phyloP scores from a whole-genome alignment of 2,888 invertebrate species.

The Rugalucina vietnamica region DNA sequence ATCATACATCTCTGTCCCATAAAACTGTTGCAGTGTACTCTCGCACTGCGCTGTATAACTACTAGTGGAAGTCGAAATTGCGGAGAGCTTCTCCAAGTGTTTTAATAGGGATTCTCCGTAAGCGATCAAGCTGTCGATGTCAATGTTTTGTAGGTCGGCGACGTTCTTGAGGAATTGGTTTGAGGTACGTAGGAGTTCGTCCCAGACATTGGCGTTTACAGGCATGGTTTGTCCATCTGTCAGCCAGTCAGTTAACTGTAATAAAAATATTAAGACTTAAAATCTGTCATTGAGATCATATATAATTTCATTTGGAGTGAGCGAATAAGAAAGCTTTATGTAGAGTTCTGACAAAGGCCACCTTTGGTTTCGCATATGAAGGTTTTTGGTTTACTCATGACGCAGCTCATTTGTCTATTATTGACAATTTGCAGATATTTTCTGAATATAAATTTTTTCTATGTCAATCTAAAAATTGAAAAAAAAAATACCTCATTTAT shows the following conservation, averaged over 20 bases:
- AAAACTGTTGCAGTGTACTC: neutral
- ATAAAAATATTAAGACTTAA: no score
- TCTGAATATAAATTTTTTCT: no score
- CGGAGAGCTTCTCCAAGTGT: neutral
- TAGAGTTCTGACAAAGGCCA: no score
- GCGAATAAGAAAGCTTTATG: no score
- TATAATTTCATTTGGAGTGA: no score
- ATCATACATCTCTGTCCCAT: neutral
- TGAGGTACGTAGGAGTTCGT: neutral
- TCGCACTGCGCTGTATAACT: neutral
- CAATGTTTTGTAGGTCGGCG: neutral
- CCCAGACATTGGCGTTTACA: neutral
- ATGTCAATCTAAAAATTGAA: no score
- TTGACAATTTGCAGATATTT: no score
- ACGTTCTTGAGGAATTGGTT: neutral
- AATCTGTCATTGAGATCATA: no score
- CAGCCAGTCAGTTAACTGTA: neutral
- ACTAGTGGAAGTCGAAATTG: neutral
- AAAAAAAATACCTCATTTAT: neutral
- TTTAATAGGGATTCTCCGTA: neutral
- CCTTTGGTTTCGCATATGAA: no score
- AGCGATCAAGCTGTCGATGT: neutral
- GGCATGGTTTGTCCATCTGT: neutral
- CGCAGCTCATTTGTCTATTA: no score
- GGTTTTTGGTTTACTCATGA: no score